Evolutionary conservation across 2,888 invertebrate genomes (phyloP).

Genomic region (Hedya salicella): DNA sequence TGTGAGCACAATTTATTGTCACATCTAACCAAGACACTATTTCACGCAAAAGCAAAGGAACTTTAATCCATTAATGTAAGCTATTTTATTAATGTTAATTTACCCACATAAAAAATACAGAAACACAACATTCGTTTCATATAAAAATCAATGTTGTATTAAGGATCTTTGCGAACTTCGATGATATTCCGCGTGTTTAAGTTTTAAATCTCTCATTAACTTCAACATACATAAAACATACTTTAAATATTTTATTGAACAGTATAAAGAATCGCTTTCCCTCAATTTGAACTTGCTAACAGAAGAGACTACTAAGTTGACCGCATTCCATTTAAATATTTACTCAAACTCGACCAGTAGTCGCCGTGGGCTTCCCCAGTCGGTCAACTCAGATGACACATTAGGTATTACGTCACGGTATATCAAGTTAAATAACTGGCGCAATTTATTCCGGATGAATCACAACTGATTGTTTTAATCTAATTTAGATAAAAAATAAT

Average conservation of each 20-base stretch:
- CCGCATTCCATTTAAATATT: constrained; percentile 27
- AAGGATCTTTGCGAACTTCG: too few species aligned
- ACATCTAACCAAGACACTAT: too few species aligned
- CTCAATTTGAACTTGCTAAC: constrained; percentile 23
- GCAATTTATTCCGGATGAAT: constrained; percentile 15
- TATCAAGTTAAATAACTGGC: constrained; percentile 8
- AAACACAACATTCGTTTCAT: too few species aligned
- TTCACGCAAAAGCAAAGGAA: too few species aligned
- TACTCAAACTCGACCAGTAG: constrained; percentile 15
- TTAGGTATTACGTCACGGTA: neutral
- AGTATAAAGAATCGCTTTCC: constrained; percentile 12
- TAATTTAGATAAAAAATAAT: constrained; percentile 5
- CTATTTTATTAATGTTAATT: too few species aligned
- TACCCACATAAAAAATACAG: too few species aligned
- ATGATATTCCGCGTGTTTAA: too few species aligned
- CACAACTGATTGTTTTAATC: neutral
- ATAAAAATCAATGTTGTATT: too few species aligned
- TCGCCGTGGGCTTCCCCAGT: constrained; percentile 24
- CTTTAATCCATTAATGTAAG: too few species aligned
- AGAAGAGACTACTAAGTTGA: constrained; percentile 19
- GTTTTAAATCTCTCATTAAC: too few species aligned
- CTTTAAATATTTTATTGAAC: neutral
- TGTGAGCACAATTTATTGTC: too few species aligned
- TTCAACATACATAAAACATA: too few species aligned
- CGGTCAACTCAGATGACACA: constrained; percentile 4